Base-by-base conservation (phyloP, 2,113 vertebrate genomes). In the Platysternon megacephalum region DNA sequence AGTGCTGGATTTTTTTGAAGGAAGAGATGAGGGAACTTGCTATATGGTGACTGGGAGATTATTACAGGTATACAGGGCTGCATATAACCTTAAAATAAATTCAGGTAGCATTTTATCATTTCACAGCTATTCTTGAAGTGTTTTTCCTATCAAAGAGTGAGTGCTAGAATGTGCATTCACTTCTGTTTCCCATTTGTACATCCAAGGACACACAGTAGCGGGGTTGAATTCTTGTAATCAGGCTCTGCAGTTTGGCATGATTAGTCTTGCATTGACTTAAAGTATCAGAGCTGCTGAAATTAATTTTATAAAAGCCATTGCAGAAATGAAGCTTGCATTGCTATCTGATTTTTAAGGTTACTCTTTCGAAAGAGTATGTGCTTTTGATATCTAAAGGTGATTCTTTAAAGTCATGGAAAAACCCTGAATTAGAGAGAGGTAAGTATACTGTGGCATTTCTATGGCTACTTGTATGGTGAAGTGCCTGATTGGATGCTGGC, bases 71-170 rank as follows among this genome's bases (percentile, higher is more conserved):
- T 90, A 79, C 68, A 95, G 93, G 83, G 86, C 87, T 93, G 90
- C 90, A 84, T 95, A 93, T 89, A 97, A 94, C 87, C 91, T 96
- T 96, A 88, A 32, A 49, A 90, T 29, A n/a, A 91, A 95, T 92
- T 92, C 93, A 88, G 89, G 90, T 91, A 93, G 58, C 68, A 86
- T 95, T 91, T 95, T 93, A 92, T 91, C 89, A 95, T 93, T 96
- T 85, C 95, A 88, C 91, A 86, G 91, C 89, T 96, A 92, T 97
- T 97, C 94, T 95, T 97, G 65, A 72, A 79, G 91, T 89, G 83
- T 79, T 85, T 92, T 95, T 97, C 74, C 87, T 22, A 2, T 78
- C 44, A 44, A 52, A 49, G 42, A 46, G 24, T 9, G 51, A 16
- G 19, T 81, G 28, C 11, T 76, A 28, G 42, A 92, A 56, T 3